phyloP scores from a whole-genome alignment of 2,888 invertebrate species.

The Noctua fimbriata region DNA sequence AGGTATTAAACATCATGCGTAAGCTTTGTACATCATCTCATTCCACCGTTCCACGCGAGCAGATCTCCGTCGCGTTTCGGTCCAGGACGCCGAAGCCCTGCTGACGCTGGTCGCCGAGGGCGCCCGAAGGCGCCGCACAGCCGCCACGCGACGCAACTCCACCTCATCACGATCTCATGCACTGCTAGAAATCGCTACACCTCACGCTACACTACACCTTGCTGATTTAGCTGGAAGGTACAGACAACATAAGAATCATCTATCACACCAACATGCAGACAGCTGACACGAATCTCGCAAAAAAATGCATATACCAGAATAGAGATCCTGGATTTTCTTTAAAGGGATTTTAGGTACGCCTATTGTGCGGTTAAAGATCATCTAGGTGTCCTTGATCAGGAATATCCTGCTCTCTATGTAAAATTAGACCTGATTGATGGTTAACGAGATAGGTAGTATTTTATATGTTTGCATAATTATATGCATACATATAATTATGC shows the following conservation, averaged over 20 bases:
- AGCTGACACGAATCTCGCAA: neutral
- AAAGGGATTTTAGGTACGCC: neutral
- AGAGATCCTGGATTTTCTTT: neutral
- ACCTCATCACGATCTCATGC: slow-evolving; percentile 94
- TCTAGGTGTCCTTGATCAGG: neutral
- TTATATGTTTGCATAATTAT: too few species aligned
- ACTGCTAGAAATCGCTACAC: slow-evolving; percentile 91
- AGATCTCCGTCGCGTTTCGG: slow-evolving; percentile 92
- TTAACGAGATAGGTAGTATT: too few species aligned
- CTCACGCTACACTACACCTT: slow-evolving; percentile 91
- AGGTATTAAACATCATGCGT: neutral
- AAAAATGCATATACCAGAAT: neutral
- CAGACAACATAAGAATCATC: neutral
- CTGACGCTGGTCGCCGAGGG: slow-evolving; percentile 91
- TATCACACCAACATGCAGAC: too few species aligned
- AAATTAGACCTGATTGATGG: too few species aligned
- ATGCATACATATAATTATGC: too few species aligned
- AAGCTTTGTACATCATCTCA: slow-evolving; percentile 1
- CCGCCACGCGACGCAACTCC: slow-evolving; percentile 93
- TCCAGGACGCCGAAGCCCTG: slow-evolving; percentile 89
- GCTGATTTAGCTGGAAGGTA: slow-evolving; percentile 88
- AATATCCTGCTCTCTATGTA: neutral
- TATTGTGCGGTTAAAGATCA: neutral
- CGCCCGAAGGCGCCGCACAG: slow-evolving; percentile 91
- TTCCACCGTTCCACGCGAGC: slow-evolving; percentile 7